phyloP scores from a whole-genome alignment of 2,113 vertebrate genomes.

The Eolophus roseicapilla region DNA sequence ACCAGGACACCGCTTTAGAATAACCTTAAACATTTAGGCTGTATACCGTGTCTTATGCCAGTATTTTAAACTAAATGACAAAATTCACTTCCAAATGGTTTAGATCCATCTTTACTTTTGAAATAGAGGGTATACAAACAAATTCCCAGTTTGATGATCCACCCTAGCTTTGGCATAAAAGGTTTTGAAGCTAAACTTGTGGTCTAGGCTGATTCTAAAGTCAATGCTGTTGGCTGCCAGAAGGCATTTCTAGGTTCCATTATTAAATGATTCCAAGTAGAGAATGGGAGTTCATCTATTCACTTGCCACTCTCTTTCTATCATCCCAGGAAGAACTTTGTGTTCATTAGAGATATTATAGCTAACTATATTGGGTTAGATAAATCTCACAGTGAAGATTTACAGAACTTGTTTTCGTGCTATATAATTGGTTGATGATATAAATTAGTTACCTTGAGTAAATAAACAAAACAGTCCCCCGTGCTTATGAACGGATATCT shows the following conservation, averaged over 20 bases:
- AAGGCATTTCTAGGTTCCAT: not conserved
- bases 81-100: not conserved
- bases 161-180: not conserved
- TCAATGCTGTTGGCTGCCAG: not conserved
- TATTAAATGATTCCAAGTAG: not conserved
- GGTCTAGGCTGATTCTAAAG: not conserved
- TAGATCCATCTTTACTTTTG: not conserved
- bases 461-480: not conserved
- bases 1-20: not conserved
- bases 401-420: not conserved
- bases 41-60: not conserved
- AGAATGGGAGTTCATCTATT: not conserved
- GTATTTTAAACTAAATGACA: not conserved
- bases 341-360: not conserved
- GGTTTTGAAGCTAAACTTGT: not conserved
- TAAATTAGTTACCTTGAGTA: not conserved
- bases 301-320: fast-evolving
- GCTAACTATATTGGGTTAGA: not conserved
- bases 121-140: not conserved
- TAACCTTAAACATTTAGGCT: not conserved
- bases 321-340: not conserved
- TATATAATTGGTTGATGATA: not conserved
- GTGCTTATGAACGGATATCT: not conserved
- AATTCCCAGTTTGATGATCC: not conserved
- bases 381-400: not conserved